Conservation (phyloP, 1,140 invertebrate species). For the Macrobrachium nipponense region DNA sequence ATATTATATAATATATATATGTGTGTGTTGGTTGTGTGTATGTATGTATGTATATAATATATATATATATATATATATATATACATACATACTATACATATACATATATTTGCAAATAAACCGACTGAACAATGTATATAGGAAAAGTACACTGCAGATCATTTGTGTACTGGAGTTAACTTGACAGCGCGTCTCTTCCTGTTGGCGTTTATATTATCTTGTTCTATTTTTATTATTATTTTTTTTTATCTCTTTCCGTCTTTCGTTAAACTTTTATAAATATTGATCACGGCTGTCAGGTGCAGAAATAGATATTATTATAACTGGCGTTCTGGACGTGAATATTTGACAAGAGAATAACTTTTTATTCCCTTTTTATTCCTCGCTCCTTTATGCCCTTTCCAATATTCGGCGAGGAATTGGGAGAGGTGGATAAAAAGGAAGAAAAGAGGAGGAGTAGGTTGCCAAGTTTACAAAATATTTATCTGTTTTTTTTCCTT, state of each 20-base stretch:
- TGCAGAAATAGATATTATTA: neutral
- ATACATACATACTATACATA: neutral
- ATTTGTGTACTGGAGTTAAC: no score
- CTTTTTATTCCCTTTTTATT: no score
- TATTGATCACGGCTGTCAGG: no score
- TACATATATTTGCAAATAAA: neutral
- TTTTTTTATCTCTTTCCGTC: slow-evolving; percentile 17
- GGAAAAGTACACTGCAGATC: no score
- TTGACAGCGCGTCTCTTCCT: neutral
- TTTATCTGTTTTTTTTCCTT: no score
- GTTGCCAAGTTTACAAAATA: no score
- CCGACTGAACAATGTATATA: no score
- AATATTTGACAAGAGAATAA: neutral
- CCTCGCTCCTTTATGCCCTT: neutral
- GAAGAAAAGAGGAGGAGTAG: neutral
- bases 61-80: neutral
- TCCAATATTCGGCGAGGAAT: neutral
- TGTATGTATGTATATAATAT: slow-evolving; percentile 30
- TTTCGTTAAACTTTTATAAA: neutral
- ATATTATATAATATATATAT: neutral
- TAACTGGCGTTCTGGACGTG: neutral
- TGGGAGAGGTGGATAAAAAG: slow-evolving; percentile 3
- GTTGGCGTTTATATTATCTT: neutral
- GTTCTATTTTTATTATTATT: neutral
- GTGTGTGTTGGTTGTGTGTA: neutral